Evolutionary conservation across 2,797 vertebrate genomes (phyloP).

Genomic region (Enoplosus armatus): DNA sequence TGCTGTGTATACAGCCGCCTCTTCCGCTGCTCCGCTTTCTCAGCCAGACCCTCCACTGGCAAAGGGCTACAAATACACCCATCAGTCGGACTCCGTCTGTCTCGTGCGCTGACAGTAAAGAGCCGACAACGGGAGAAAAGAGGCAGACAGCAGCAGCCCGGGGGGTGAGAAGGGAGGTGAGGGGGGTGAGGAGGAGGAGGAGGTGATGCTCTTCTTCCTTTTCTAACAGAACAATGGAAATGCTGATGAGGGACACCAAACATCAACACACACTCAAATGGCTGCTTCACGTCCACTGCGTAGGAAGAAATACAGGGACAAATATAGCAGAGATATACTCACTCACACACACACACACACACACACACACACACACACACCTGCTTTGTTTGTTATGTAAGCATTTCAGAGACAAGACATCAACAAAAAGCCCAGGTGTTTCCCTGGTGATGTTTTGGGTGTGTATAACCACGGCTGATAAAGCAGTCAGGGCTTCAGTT

Average conservation of each 20-base stretch:
- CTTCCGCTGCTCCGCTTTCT: slow-evolving; percentile 37
- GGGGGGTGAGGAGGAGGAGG: neutral
- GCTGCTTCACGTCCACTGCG: slow-evolving; percentile 38
- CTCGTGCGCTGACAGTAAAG: slow-evolving; percentile 61
- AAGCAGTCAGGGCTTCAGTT: slow-evolving; percentile 45
- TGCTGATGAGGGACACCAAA: slow-evolving; percentile 61
- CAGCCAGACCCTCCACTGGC: slow-evolving; percentile 68
- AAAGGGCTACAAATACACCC: slow-evolving; percentile 77
- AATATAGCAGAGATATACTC: slow-evolving; percentile 21
- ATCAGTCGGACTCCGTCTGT: slow-evolving; percentile 63
- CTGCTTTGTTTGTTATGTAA: slow-evolving; percentile 86
- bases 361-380: slow-evolving; percentile 70
- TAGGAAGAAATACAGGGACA: slow-evolving; percentile 37
- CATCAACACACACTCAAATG: slow-evolving; percentile 29
- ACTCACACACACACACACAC: slow-evolving; percentile 30
- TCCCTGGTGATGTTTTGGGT: slow-evolving; percentile 77
- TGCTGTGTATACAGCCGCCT: slow-evolving; percentile 39
- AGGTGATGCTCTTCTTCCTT: slow-evolving; percentile 21
- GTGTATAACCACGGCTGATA: slow-evolving; percentile 72
- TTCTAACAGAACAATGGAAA: slow-evolving; percentile 65
- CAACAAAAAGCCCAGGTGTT: slow-evolving; percentile 84
- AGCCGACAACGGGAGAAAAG: slow-evolving; percentile 39
- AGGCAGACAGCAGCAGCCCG: slow-evolving; percentile 53
- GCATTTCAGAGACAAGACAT: slow-evolving; percentile 78
- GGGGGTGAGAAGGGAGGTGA: neutral